A percentile compares a stretch with the other conserved stretches of the same genome.
Conservation (phyloP, 2,888 invertebrate genomes). For the Pollenia griseotomentosa region DNA sequence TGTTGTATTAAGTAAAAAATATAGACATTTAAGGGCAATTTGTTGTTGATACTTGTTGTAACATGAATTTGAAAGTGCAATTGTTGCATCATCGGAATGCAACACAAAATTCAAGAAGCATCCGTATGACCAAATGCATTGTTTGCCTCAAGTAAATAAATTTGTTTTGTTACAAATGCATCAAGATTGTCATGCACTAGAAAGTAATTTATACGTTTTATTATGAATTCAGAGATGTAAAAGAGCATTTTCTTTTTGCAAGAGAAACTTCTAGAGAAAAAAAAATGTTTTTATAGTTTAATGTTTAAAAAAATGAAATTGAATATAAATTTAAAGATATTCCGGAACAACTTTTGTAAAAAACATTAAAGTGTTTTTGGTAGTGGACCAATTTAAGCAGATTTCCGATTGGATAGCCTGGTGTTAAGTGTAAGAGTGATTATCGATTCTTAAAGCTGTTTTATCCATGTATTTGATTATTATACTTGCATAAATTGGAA, state of each 20-base stretch:
- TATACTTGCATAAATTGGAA: too few species aligned
- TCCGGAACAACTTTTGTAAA: too few species aligned
- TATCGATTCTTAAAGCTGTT: too few species aligned
- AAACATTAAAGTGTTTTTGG: too few species aligned
- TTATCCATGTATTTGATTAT: too few species aligned
- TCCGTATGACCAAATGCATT: conserved; percentile 30
- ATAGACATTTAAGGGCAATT: conserved; percentile 52
- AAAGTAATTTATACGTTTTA: conserved; percentile 2
- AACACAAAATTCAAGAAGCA: conserved; percentile 6
- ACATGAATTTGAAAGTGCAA: conserved; percentile 49
- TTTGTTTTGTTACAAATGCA: conserved; percentile 47
- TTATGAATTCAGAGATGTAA: neutral
- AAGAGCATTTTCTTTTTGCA: neutral
- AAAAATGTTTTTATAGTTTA: too few species aligned
- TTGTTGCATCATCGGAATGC: conserved; percentile 57
- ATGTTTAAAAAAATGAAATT: too few species aligned
- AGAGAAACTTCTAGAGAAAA: neutral
- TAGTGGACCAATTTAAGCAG: too few species aligned
- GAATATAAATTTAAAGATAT: too few species aligned
- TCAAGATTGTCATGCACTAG: conserved; percentile 23
- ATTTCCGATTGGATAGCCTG: too few species aligned
- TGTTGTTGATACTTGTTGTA: conserved; percentile 42
- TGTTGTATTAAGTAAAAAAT: neutral
- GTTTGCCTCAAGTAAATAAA: conserved; percentile 49
- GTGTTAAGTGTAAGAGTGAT: too few species aligned